Conservation (phyloP, 1,140 invertebrate genomes). For the Cherax destructor region DNA sequence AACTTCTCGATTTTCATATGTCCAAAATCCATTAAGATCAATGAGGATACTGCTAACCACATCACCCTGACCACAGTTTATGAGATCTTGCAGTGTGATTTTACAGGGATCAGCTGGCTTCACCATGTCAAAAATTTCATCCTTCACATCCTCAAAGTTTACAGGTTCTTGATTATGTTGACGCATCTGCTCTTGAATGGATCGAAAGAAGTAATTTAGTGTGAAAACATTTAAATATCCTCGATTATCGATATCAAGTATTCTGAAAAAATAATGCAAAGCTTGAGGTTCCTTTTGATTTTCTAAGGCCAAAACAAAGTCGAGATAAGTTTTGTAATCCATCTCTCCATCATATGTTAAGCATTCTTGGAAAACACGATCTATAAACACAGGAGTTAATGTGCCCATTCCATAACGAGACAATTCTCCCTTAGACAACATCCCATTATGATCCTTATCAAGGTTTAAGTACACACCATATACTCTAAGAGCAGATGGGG, state of each 20-base stretch:
- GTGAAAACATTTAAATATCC: slow-evolving; percentile 93
- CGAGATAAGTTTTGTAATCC: slow-evolving; percentile 98
- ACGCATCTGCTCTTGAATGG: slow-evolving; percentile 92
- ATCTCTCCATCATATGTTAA: slow-evolving; percentile 97
- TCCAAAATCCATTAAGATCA: slow-evolving; percentile 97
- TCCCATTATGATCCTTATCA: slow-evolving; percentile 96
- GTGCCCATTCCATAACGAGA: slow-evolving; percentile 93
- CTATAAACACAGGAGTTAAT: slow-evolving; percentile 92
- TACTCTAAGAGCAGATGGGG: slow-evolving; percentile 89
- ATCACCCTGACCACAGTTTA: slow-evolving; percentile 88
- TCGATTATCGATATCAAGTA: slow-evolving; percentile 91
- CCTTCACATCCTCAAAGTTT: slow-evolving; percentile 94
- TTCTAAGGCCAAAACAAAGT: slow-evolving; percentile 95
- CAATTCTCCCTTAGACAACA: slow-evolving; percentile 93
- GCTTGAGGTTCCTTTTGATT: slow-evolving; percentile 94
- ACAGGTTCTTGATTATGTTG: slow-evolving; percentile 89
- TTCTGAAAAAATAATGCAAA: slow-evolving; percentile 92
- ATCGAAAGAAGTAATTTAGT: slow-evolving; percentile 93
- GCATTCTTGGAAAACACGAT: slow-evolving; percentile 95
- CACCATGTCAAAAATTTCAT: slow-evolving; percentile 99
- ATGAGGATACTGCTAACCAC: slow-evolving; percentile 95
- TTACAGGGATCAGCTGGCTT: slow-evolving; percentile 88
- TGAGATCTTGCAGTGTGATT: slow-evolving; percentile 92
- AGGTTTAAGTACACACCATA: slow-evolving; percentile 96
- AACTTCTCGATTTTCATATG: slow-evolving; percentile 92